Evolutionary conservation across 2,888 invertebrate species (phyloP).

Genomic region (Corythucha ciliata): DNA sequence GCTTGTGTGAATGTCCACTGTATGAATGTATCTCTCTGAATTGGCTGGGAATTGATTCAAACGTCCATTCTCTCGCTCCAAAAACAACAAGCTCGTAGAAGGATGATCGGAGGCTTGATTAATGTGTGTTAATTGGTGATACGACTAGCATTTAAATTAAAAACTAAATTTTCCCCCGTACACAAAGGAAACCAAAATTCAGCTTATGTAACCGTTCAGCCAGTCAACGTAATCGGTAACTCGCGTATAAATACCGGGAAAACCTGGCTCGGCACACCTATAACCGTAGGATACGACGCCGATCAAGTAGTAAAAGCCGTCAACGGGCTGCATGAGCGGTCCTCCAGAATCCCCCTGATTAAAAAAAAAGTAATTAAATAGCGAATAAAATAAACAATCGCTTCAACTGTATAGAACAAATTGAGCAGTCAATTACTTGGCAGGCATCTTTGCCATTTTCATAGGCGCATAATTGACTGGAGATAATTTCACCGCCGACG

Average conservation of each 20-base stretch:
- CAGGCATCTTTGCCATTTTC: conserved; percentile 43
- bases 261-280: conserved; percentile 50
- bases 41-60: no score
- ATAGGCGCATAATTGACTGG: conserved; percentile 61
- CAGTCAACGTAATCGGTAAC: conserved; percentile 58
- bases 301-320: conserved; percentile 48
- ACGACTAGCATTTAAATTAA: no score
- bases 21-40: no score
- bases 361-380: conserved; percentile 11
- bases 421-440: conserved; percentile 23
- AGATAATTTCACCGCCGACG: conserved; percentile 49
- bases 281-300: conserved; percentile 59
- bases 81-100: no score
- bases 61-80: no score
- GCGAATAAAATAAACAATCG: background rate
- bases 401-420: background rate
- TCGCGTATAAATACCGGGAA: conserved; percentile 62
- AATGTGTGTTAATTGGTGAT: no score
- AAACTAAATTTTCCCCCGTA: no score
- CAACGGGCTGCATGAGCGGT: conserved; percentile 57
- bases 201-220: no score
- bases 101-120: no score
- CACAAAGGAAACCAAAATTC: no score
- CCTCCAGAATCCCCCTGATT: conserved; percentile 64
- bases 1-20: no score